Base-by-base conservation (phyloP, 1,140 invertebrate genomes). In the Arctopsyche grandis region DNA sequence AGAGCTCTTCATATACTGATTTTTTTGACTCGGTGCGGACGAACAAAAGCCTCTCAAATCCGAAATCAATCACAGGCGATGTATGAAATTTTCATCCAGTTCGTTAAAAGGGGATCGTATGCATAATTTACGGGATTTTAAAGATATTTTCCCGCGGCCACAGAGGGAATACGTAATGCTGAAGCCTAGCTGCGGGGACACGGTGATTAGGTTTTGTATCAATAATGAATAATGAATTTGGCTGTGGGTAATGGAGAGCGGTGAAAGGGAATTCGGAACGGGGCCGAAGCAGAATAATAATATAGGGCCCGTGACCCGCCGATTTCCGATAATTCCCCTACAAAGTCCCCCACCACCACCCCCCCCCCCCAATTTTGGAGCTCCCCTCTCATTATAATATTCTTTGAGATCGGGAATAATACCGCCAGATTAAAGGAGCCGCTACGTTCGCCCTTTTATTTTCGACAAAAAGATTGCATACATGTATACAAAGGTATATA, bases 191-290 rank as follows among this genome's bases (percentile, higher is more conserved):
- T 1, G 48, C 10, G 10, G 48, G 48, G 48, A 75, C 73, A 75
- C 73, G 56, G 75, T 77, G 75, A 80, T 77, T 73, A 77, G 26
- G 75, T 77, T 80, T 77, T 74, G 75, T 77, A 77, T 80, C 46
- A 78, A 69, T 80, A 77, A 80, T 80, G 75, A 78, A 78, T 73
- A 77, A 77, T 77, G 75, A 80, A 80, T 80, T 76, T 78, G 69
- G 21, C 79, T 21, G 29, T 26, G 69, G 75, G 48, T 80, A 80
- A 80, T 80, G 79, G 75, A 80, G 74, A 80, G 69, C 26, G 56
- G 79, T 44, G 74, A 77, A 77, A 77, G 70, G 69, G 69, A 78
- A 46, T 75, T 10, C 29, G 10, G n/a, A 43, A 60, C 19, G 73
- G 16, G 48, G 22, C 48, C 74, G 26, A 46, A 46, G 48, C 16